phyloP scores from a whole-genome alignment of 2,888 invertebrate species.

The Gymnoscelis rufifasciata region DNA sequence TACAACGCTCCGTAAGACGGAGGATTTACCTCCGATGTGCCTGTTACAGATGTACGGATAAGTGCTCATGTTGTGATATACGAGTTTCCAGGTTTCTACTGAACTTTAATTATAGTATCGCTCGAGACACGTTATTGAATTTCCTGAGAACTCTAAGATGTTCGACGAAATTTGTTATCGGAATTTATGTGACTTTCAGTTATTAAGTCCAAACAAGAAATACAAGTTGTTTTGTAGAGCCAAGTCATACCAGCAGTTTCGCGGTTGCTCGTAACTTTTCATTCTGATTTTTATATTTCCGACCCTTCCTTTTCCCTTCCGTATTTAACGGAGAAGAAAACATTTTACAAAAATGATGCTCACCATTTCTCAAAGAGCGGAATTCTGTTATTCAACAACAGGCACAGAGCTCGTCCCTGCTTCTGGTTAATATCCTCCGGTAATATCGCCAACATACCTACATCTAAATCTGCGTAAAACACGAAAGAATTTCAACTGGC shows the following conservation, averaged over 20 bases:
- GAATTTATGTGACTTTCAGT: too few species aligned
- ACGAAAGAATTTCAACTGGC: conserved; percentile 39
- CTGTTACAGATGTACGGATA: conserved; percentile 41
- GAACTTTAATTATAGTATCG: conserved; percentile 19
- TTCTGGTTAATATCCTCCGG: conserved; percentile 12
- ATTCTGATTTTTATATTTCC: conserved; percentile 4
- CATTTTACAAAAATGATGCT: conserved; percentile 8
- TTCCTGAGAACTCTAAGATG: neutral
- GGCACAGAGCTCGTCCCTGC: conserved; percentile 11
- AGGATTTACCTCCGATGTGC: conserved; percentile 34
- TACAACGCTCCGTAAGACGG: conserved; percentile 27
- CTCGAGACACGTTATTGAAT: conserved; percentile 5
- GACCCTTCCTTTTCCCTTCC: neutral
- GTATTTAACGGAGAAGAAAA: conserved; percentile 5
- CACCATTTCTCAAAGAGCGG: conserved; percentile 7
- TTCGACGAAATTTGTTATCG: too few species aligned
- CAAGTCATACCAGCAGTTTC: neutral
- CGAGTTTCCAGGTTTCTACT: conserved; percentile 9
- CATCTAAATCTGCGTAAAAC: conserved; percentile 23
- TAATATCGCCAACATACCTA: conserved; percentile 19
- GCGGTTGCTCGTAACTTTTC: conserved; percentile 4
- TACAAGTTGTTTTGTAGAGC: neutral
- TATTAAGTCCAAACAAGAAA: too few species aligned
- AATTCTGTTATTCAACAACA: conserved; percentile 16
- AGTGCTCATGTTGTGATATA: conserved; percentile 24